Conservation (phyloP, 2,797 vertebrate genomes). For the Gambusia yucatana region DNA sequence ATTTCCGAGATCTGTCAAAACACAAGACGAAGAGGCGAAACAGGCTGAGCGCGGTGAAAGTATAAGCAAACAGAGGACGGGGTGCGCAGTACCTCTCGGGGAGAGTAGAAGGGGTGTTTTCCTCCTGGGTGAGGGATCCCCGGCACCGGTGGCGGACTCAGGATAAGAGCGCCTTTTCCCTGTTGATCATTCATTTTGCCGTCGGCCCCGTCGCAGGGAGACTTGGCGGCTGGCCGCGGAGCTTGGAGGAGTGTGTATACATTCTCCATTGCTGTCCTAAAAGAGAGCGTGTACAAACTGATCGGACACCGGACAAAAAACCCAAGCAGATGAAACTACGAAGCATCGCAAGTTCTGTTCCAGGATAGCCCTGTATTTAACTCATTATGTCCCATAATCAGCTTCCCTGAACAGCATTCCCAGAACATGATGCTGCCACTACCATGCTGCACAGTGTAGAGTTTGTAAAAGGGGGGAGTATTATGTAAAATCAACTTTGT, state of each 20-base stretch:
- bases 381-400: not conserved
- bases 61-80: not conserved
- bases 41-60: not conserved
- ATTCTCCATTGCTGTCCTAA: constrained; percentile 78
- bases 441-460: not conserved
- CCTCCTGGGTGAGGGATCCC: constrained; percentile 64
- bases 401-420: not conserved
- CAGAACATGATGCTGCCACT: not conserved
- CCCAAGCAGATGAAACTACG: constrained; percentile 1
- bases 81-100: constrained; percentile 66
- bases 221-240: constrained; percentile 66
- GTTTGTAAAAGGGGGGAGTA: no score
- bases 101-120: constrained; percentile 71
- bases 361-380: not conserved
- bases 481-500: no score
- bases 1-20: constrained; percentile 69
- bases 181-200: constrained; percentile 58
- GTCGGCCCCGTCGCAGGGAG: constrained; percentile 73
- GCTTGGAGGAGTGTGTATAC: constrained; percentile 80
- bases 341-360: not conserved
- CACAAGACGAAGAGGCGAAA: constrained; percentile 17
- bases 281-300: not conserved
- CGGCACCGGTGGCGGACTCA: constrained; percentile 63
- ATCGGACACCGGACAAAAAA: constrained; percentile 1
- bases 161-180: constrained; percentile 58